Evolutionary conservation across 2,113 vertebrate genomes (phyloP).

Genomic region (Pimephales promelas): DNA sequence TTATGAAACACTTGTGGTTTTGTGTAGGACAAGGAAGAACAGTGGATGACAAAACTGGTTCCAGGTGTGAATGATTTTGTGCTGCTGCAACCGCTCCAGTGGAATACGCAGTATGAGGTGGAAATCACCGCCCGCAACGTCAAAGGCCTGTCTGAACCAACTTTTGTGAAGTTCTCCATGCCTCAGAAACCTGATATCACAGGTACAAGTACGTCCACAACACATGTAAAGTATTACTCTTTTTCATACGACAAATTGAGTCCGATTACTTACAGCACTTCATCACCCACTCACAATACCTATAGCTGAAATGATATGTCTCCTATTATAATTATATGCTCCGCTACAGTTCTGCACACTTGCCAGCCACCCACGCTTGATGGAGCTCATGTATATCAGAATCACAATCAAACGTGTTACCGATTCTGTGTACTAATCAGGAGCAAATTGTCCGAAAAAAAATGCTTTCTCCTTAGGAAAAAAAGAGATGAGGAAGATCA

Average conservation of each 20-base stretch:
- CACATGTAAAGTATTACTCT: not conserved
- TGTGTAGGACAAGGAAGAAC: slow-evolving; percentile 94
- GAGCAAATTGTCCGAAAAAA: not conserved
- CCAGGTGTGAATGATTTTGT: slow-evolving; percentile 92
- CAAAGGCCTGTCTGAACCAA: slow-evolving; percentile 94
- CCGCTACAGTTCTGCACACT: slow-evolving; percentile 1
- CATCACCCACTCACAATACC: slow-evolving; percentile 20
- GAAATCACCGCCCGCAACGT: slow-evolving; percentile 96
- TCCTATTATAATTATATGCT: slow-evolving; percentile 30
- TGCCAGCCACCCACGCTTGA: slow-evolving; percentile 28
- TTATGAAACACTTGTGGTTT: slow-evolving; percentile 8
- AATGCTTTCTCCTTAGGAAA: not conserved
- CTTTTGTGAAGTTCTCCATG: slow-evolving; percentile 95
- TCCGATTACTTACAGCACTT: slow-evolving; percentile 11
- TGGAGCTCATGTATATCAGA: slow-evolving; percentile 20
- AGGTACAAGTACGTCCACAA: slow-evolving; percentile 77
- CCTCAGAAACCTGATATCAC: slow-evolving; percentile 96
- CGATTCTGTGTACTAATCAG: not conserved
- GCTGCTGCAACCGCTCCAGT: slow-evolving; percentile 91
- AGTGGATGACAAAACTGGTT: slow-evolving; percentile 95
- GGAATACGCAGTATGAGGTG: slow-evolving; percentile 96
- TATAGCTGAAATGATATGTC: slow-evolving; percentile 17
- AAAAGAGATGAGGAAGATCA: not conserved
- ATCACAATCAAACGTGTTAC: slow-evolving; percentile 23
- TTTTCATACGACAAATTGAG: slow-evolving; percentile 8